Conservation (phyloP, 2,797 vertebrate genomes). For the Microctenopoma lineatum region DNA sequence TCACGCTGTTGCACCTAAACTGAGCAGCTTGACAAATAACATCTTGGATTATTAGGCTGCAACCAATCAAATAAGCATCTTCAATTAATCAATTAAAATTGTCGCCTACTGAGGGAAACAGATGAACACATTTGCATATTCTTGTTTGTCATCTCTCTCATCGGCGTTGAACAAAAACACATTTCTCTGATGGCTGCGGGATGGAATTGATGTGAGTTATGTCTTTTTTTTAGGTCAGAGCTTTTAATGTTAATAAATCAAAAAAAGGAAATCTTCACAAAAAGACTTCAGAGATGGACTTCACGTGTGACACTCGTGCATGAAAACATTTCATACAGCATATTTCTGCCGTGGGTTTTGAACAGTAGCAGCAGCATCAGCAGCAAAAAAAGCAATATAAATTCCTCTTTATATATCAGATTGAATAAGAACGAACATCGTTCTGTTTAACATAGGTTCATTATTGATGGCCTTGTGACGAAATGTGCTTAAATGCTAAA, state of each 20-base stretch:
- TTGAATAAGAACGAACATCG: slow-evolving; percentile 49
- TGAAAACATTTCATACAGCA: slow-evolving; percentile 13
- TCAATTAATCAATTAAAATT: slow-evolving; percentile 82
- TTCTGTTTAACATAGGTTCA: slow-evolving; percentile 45
- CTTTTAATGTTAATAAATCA: slow-evolving; percentile 44
- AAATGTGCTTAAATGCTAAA: slow-evolving; percentile 72
- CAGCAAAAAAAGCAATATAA: slow-evolving; percentile 7
- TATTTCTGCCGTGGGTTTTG: slow-evolving; percentile 21
- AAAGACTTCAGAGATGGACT: slow-evolving; percentile 11
- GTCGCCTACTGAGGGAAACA: slow-evolving; percentile 65
- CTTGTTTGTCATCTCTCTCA: slow-evolving; percentile 58
- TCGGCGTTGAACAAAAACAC: slow-evolving; percentile 44
- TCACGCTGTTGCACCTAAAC: slow-evolving; percentile 44
- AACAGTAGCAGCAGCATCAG: slow-evolving; percentile 3
- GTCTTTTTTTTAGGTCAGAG: slow-evolving; percentile 16
- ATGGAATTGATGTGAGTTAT: slow-evolving; percentile 11
- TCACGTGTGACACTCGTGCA: slow-evolving; percentile 8
- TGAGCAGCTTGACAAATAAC: slow-evolving; percentile 74
- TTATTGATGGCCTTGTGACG: slow-evolving; percentile 58
- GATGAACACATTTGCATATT: slow-evolving; percentile 78
- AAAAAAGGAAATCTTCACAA: slow-evolving; percentile 7
- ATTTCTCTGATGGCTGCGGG: slow-evolving; percentile 26
- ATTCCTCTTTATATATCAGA: slow-evolving; percentile 5
- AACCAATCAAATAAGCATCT: slow-evolving; percentile 77
- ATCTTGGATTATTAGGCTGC: slow-evolving; percentile 72